These are phyloP conservation scores for Lasioglossum morio DNA, from an alignment of 2,888 invertebrate species.

Conservation along the genomic window DNA sequence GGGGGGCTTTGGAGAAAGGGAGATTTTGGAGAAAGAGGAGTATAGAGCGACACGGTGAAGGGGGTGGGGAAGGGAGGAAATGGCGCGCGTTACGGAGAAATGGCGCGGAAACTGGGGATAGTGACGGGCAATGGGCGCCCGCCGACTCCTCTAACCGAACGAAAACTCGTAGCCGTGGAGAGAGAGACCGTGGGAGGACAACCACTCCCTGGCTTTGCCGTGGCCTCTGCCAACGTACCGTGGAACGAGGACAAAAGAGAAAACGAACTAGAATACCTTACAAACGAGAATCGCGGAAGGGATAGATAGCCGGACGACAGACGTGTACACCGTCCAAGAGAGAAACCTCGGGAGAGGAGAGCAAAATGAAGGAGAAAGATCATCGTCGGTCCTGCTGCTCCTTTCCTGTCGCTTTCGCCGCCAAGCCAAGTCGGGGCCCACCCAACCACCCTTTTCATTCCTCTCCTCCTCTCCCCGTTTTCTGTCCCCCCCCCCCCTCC, in stretches of 20 bases:
- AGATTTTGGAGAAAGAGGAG: constrained; percentile 34
- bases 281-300: constrained; percentile 71
- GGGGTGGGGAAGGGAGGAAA: constrained; percentile 82
- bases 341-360: constrained; percentile 24
- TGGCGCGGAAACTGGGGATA: constrained; percentile 85
- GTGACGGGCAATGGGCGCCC: constrained; percentile 82
- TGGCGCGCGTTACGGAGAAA: constrained; percentile 84
- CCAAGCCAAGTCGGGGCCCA: neutral
- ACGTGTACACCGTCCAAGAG: constrained; percentile 42
- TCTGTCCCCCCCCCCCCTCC: neutral
- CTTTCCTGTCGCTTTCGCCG: constrained; percentile 7
- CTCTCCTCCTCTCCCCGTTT: neutral
- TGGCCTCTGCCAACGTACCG: constrained; percentile 51
- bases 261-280: constrained; percentile 79
- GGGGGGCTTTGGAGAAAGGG: constrained; percentile 45
- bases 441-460: constrained; percentile 30
- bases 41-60: constrained; percentile 17
- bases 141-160: constrained; percentile 75
- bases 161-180: constrained; percentile 72
- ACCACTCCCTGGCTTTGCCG: constrained; percentile 62
- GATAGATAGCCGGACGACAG: constrained; percentile 59
- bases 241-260: constrained; percentile 79
- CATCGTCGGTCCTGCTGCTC: constrained; percentile 48
- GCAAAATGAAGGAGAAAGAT: constrained; percentile 64
- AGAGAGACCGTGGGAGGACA: constrained; percentile 78